Evolutionary conservation across 2,797 vertebrate genomes (phyloP), one percentile per base, ranked within the genome.

Genomic region (Notolepis coatsorum): DNA sequence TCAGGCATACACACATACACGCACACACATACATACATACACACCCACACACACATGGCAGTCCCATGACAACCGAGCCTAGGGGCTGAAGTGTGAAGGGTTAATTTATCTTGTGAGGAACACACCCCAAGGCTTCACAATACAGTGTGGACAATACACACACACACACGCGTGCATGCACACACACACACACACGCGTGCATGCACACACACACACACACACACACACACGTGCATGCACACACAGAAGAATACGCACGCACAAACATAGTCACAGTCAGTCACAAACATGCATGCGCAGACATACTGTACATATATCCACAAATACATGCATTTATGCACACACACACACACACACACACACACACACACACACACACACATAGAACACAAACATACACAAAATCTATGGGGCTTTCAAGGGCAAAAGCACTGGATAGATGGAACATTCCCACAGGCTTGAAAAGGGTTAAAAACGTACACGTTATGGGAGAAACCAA

Each of bases 41-140:
- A 13, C 31, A 53, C 31, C 37, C 50, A 53, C 50, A 39, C 13
- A 53, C 20, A 30, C 35, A 51, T 9, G 18, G 10, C 43, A 69
- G 35, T 55, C 25, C 51, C 37, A 63, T 82, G 67, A 71, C 18
- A 5, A 71, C 46, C 42, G 18, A 53, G 66, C 75, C 80, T 38
- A 13, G 65, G 80, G 67, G 78, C 53, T 77, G 9, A n/a, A 73
- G 57, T 72, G 79, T 71, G 84, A 84, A 81, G 77, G 72, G 84
- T 88, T 84, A 84, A 83, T 87, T 73, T 37, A 80, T 85, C 76
- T 72, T 72, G 60, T 71, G 72, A 64, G 41, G 47, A 63, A 21
- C 41, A 3, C 51, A 64, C 43, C n/a, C 15, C 59, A 63, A 53
- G 55, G 65, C n/a, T n/a, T 73, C 15, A 20, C 60, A 77, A 76